Evolutionary conservation across 2,113 vertebrate species (phyloP).

Genomic region (Hiodon tergisus): DNA sequence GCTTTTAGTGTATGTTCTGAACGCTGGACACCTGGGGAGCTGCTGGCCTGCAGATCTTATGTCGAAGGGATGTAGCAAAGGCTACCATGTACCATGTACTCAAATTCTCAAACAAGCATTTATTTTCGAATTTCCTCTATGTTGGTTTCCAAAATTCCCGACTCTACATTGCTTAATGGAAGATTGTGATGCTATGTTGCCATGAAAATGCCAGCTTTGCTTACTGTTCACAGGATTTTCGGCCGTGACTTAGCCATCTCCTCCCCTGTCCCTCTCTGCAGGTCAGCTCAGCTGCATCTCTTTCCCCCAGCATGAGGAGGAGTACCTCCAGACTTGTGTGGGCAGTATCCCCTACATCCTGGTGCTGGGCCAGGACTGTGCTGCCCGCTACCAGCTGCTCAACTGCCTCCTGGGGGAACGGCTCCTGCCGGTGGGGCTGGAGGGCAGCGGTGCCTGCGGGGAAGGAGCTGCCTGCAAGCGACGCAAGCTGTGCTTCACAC

Average conservation of each 20-base stretch:
- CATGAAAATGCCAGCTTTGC: too few relatives aligned
- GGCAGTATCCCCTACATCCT: slow-evolving; percentile 79
- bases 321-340: slow-evolving; percentile 77
- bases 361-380: slow-evolving; percentile 85
- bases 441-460: slow-evolving; percentile 50
- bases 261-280: slow-evolving; percentile 39
- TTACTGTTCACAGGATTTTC: neutral
- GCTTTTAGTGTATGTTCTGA: too few relatives aligned
- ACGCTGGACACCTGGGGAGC: too few relatives aligned
- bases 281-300: slow-evolving; percentile 77
- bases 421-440: slow-evolving; percentile 69
- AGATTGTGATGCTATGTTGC: neutral
- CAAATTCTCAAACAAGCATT: too few relatives aligned
- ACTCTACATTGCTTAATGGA: neutral
- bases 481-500: slow-evolving; percentile 80
- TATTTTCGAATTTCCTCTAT: too few relatives aligned
- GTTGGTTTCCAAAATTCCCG: too few relatives aligned
- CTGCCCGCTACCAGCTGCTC: slow-evolving; percentile 78
- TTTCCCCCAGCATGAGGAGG: slow-evolving; percentile 83
- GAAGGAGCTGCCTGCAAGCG: slow-evolving; percentile 68
- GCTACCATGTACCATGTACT: too few relatives aligned
- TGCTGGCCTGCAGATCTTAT: too few relatives aligned
- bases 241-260: neutral
- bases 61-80: too few relatives aligned
- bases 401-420: slow-evolving; percentile 82